These are phyloP conservation scores for Leptobrachium leishanense DNA, from an alignment of 2,113 vertebrate species.

Conservation along the genomic window DNA sequence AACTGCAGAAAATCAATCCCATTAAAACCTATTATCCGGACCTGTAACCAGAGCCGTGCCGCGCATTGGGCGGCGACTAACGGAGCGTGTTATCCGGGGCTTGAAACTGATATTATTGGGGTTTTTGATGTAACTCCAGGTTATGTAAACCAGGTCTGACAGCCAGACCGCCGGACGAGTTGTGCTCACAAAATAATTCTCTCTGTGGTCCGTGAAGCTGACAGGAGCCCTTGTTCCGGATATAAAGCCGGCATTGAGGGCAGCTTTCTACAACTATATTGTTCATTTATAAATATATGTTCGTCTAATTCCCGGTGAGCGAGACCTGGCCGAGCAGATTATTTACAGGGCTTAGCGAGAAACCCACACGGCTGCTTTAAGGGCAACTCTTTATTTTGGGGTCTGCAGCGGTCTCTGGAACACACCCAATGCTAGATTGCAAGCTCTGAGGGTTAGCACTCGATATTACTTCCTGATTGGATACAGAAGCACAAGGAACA, in stretches of 20 bases:
- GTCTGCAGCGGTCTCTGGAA: too few relatives aligned
- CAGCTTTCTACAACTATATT: background rate
- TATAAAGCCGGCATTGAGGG: background rate
- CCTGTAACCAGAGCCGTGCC: background rate
- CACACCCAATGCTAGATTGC: too few relatives aligned
- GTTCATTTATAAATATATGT: background rate
- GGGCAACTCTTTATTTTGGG: too few relatives aligned
- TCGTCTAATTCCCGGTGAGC: background rate
- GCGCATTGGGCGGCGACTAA: background rate
- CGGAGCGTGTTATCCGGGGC: too few relatives aligned
- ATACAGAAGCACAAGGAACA: too few relatives aligned
- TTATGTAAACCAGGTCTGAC: background rate
- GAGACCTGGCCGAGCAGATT: background rate
- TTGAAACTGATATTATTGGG: too few relatives aligned
- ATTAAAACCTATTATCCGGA: conserved; percentile 7
- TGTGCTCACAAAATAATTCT: conserved; percentile 4
- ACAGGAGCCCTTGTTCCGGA: background rate
- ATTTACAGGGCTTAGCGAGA: background rate
- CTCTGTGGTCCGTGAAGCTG: background rate
- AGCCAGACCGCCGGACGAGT: background rate
- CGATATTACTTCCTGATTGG: too few relatives aligned
- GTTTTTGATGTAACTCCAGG: too few relatives aligned
- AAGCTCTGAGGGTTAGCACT: too few relatives aligned
- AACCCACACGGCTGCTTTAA: background rate
- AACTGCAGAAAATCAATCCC: conserved; percentile 27